These are phyloP conservation scores for Petromus typicus DNA, from an alignment of 2,113 vertebrate species.

Conservation along the genomic window DNA sequence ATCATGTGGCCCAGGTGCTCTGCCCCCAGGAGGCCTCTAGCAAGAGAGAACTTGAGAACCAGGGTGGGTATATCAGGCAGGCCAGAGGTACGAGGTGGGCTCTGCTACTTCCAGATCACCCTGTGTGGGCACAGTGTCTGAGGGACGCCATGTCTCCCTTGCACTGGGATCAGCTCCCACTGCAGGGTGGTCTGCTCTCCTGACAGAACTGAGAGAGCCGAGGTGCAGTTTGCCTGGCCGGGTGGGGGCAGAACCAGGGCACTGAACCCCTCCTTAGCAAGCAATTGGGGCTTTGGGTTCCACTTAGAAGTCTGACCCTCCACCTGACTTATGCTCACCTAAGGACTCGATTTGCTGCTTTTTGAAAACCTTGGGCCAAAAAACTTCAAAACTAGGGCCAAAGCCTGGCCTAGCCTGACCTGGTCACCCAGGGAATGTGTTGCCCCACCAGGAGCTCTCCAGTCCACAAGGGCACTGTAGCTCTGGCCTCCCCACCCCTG, in stretches of 20 bases:
- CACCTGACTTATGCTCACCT: background rate
- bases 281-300: background rate
- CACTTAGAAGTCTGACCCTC: background rate
- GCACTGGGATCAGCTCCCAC: background rate
- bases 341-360: background rate
- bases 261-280: background rate
- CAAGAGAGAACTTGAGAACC: background rate
- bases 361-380: slow-evolving; percentile 17
- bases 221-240: background rate
- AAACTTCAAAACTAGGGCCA: background rate
- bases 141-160: background rate
- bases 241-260: background rate
- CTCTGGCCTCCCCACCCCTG: slow-evolving; percentile 1
- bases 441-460: slow-evolving; percentile 20
- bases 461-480: background rate
- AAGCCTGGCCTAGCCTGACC: background rate
- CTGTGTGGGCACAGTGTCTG: background rate
- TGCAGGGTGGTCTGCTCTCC: background rate
- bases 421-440: background rate
- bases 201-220: background rate
- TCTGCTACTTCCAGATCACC: background rate
- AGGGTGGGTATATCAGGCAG: background rate
- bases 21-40: background rate
- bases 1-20: background rate
- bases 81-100: background rate